phyloP scores from a whole-genome alignment of 2,888 invertebrate species.

The Amphipoea oculea region DNA sequence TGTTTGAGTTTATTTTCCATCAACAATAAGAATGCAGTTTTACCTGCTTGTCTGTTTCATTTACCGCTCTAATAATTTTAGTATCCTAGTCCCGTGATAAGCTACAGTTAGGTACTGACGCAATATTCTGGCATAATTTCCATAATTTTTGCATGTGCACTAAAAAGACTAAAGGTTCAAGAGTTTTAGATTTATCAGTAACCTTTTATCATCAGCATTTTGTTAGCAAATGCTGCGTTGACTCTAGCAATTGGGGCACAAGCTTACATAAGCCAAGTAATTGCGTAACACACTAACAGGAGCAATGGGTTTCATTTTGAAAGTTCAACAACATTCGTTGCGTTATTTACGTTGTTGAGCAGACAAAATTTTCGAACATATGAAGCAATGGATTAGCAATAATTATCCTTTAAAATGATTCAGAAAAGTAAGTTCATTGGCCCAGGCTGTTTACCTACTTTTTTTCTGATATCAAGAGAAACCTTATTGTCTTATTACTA shows the following conservation, averaged over 20 bases:
- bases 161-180: neutral
- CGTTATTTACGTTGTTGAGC: neutral
- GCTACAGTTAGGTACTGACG: neutral
- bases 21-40: neutral
- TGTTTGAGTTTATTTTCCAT: slow-evolving; percentile 1
- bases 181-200: slow-evolving; percentile 18
- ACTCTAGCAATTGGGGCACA: slow-evolving; percentile 11
- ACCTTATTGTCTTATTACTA: neutral
- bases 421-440: slow-evolving; percentile 18
- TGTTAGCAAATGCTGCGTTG: slow-evolving; percentile 23
- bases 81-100: neutral
- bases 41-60: neutral
- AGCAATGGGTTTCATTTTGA: neutral
- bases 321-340: neutral
- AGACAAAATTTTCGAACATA: no score
- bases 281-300: neutral
- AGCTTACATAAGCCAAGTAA: slow-evolving; percentile 19
- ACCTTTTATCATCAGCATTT: slow-evolving; percentile 24
- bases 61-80: neutral
- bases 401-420: neutral
- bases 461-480: neutral
- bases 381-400: neutral
- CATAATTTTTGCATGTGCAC: neutral
- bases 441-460: neutral
- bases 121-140: neutral